A percentile compares a stretch with the other conserved stretches of the same genome.
phyloP scores from a whole-genome alignment of 2,888 invertebrate species.

The Amiota minor region DNA sequence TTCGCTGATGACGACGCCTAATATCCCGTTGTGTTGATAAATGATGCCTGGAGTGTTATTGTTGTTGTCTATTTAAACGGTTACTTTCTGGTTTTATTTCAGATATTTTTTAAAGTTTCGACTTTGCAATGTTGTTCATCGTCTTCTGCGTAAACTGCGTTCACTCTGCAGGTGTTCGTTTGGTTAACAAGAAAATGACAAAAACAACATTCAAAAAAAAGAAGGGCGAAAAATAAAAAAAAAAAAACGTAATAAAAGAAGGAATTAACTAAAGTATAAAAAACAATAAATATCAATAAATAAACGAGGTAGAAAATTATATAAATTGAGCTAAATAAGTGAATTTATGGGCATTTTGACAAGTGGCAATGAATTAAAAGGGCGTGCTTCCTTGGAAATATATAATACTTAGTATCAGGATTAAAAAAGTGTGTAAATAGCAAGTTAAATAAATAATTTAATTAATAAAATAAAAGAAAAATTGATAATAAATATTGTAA shows the following conservation, averaged over 20 bases:
- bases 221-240: background rate
- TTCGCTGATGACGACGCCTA: background rate
- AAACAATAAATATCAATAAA: constrained; percentile 18
- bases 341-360: constrained; percentile 14
- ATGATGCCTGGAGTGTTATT: background rate
- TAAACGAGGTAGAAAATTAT: background rate
- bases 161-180: constrained; percentile 25
- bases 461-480: no score
- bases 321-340: constrained; percentile 12
- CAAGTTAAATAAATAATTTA: no score
- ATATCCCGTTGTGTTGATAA: constrained; percentile 10
- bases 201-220: constrained; percentile 9
- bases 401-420: no score
- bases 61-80: background rate
- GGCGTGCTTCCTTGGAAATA: background rate
- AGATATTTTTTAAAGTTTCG: background rate
- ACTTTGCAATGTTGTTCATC: no score
- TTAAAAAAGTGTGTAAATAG: no score
- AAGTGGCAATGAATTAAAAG: constrained; percentile 2
- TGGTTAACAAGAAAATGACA: constrained; percentile 36
- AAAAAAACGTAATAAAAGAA: background rate
- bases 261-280: background rate
- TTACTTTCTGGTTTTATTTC: background rate
- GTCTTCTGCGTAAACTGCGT: no score
- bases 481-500: no score